These are phyloP conservation scores for Damaliscus lunatus DNA, from an alignment of 2,113 vertebrate genomes.

Conservation along the genomic window DNA sequence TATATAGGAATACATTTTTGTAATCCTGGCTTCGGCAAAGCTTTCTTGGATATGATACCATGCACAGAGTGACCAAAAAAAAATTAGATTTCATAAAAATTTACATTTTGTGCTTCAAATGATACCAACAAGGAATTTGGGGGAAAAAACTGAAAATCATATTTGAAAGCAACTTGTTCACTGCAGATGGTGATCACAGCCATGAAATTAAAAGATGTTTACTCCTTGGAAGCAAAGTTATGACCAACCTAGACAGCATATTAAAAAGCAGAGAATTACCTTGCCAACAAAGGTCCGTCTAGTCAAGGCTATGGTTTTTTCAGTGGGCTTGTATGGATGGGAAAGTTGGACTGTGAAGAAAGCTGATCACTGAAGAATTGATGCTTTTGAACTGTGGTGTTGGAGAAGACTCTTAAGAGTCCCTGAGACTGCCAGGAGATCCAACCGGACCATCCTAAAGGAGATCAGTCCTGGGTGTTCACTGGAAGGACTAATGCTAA, in stretches of 20 bases:
- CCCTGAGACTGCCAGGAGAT: not conserved
- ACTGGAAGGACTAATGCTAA: not conserved
- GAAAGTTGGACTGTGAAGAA: not conserved
- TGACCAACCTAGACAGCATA: not conserved
- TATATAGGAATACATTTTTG: not conserved
- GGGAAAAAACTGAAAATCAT: not conserved
- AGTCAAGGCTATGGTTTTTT: not conserved
- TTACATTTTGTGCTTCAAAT: not conserved
- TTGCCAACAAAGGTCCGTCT: not conserved
- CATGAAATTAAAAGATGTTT: not conserved
- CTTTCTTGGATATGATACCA: not conserved
- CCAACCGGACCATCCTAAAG: not conserved
- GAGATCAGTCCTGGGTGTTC: not conserved
- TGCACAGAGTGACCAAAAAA: not conserved
- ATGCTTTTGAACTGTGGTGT: not conserved
- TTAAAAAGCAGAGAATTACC: not conserved
- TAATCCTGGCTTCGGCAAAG: not conserved
- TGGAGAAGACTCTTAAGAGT: not conserved
- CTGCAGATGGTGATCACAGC: not conserved
- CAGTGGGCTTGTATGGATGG: not conserved
- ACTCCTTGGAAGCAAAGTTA: not conserved
- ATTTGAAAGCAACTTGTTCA: not conserved
- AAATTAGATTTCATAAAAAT: not conserved
- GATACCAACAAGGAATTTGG: not conserved
- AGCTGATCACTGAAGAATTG: fast-evolving